Base-by-base conservation (phyloP, 2,113 vertebrate species). In the Gymnorhina tibicen region DNA sequence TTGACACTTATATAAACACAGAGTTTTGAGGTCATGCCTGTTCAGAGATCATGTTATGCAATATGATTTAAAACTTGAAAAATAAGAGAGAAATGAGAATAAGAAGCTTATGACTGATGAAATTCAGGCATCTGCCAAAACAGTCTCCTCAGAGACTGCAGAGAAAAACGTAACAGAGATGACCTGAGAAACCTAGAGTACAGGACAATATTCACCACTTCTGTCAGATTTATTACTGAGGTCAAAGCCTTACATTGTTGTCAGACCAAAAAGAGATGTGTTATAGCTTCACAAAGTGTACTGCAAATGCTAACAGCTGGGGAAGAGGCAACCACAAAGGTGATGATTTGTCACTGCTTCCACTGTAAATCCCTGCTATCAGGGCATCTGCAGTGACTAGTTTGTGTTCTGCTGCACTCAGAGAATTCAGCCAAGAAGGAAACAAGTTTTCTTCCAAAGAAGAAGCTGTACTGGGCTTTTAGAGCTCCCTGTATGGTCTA, bases 91-190 rank as follows among this genome's bases (percentile, higher is more conserved):
- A 91, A 96, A 85, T 59, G 68, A 67, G 64, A 88, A 59, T 90
- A 92, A 92, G 83, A 37, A 93, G 68, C 49, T 87, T 87, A 91
- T 13, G 41, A 66, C 60, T 87, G 73, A 96, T 68, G 74, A 89
- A 96, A 86, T 81, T 79, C 79, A 89, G 73, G 56, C 64, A 91
- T 81, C 53, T 92, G 77, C 60, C 80, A 92, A 89, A 96, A 70
- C 35, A 87, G 17, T 11, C 33, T 87, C 41, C 60, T 87, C 62
- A 55, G 56, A 89, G 64, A 87, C 15, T 67, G 35, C 60, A 77
- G 37, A 74, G 79, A 58, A 80, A 85, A 88, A 55, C 2, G 16
- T 26, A 88, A 82, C 14, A 53, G 58, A 86, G 60, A 81, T n/a
- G 55, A 90, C 44, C 78, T 44, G 50, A 77, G 85, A 91, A 96